These are phyloP conservation scores for Bufo gargarizans DNA, from an alignment of 2,113 vertebrate species.

Conservation along the genomic window DNA sequence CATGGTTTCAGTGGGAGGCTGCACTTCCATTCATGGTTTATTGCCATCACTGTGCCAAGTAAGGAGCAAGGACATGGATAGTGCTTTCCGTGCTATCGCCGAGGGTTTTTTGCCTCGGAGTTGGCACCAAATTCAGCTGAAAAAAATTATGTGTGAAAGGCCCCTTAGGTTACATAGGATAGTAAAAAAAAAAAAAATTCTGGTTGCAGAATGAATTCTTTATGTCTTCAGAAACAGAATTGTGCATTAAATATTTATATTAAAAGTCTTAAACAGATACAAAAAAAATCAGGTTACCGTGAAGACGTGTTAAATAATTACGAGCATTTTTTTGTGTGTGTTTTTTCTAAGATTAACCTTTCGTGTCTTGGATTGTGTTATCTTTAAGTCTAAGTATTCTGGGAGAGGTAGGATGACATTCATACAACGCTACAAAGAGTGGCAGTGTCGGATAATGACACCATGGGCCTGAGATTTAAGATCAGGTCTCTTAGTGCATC, in stretches of 20 bases:
- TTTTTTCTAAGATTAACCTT: background rate
- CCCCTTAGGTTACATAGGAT: too few species aligned
- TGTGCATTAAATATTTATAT: background rate
- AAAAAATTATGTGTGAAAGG: too few species aligned
- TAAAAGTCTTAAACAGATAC: background rate
- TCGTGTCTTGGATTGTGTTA: background rate
- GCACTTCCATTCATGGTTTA: too few species aligned
- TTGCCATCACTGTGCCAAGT: too few species aligned
- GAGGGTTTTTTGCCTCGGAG: too few species aligned
- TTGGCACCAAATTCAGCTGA: too few species aligned
- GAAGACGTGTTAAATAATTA: slow-evolving; percentile 11
- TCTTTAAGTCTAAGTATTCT: background rate
- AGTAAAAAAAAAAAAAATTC: background rate
- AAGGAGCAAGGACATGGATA: too few species aligned
- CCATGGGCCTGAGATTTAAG: background rate
- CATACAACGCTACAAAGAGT: background rate
- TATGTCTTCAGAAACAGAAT: background rate
- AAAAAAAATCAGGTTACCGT: slow-evolving; percentile 7
- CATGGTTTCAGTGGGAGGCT: too few species aligned
- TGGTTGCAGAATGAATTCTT: background rate
- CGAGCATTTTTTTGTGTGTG: background rate
- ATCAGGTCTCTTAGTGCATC: background rate
- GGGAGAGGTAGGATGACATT: background rate
- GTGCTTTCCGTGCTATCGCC: too few species aligned
- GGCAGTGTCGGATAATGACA: background rate